Base-by-base conservation (phyloP, 2,888 invertebrate genomes). In the Drosophila mulleri region DNA sequence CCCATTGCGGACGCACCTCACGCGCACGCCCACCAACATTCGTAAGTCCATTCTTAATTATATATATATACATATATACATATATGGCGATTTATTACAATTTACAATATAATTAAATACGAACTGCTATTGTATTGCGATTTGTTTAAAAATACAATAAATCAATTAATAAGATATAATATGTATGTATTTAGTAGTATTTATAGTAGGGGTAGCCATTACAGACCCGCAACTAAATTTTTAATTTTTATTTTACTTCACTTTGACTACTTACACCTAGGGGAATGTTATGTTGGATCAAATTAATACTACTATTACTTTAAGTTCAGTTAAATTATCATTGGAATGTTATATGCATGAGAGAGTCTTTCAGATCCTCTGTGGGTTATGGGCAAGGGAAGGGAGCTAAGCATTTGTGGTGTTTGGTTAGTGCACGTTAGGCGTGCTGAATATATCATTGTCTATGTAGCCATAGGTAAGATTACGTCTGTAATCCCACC, bases 391-490 rank as follows among this genome's bases (percentile, higher is more conserved):
- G 83, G 88, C 78, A 88, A 86, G 89, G 67, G 61, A 29, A 26
- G 54, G 35, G 45, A 70, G 63, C 67, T 48, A 54, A 53, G 39
- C 41, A 23, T 23, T 29, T 29, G 11, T 11, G 11, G 2, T 9
- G 18, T 20, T 16, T 29, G 12, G 3, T 42, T 78, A 84, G 58
- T 82, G 68, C 39, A 90, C 72, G 14, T 67, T 78, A 29, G 92
- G 92, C 75, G 91, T 79, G 75, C 84, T 78, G 65, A 92, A 92
- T 63, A 92, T 79, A 44, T 76, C 84, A 44, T 89, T 90, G 26
- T 92, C 92, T 53, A 92, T 85, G 48, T 84, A 83, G 0, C 91
- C 92, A n/a, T 77, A 67, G 3, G 92, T 90, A 5, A 92, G 82
- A 79, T 92, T 92, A 12, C 69, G 81, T n/a, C 86, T 82, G 67